Evolutionary conservation across 2,113 vertebrate genomes (phyloP), one percentile per base, ranked within the genome.

Genomic region (Menura novaehollandiae): DNA sequence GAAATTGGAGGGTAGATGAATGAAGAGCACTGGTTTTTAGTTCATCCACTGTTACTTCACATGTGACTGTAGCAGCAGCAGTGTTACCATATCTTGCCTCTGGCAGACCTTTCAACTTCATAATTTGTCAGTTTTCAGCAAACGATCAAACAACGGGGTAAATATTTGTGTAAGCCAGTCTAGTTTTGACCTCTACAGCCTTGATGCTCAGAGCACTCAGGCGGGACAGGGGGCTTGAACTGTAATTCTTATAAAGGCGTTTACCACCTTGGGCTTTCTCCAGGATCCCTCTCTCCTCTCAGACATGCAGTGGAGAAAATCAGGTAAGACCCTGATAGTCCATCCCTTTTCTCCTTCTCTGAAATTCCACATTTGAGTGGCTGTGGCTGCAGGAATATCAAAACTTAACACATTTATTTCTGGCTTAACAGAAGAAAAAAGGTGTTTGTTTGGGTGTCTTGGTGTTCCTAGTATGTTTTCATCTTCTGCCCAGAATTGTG

Each of bases 401-500:
- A 93, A 96, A 60, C 5, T 22, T 51, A 83, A 60, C 62, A n/a
- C 41, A 62, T 81, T 88, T 92, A 82, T 89, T 81, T 84, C 33
- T 91, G 78, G 32, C 56, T 95, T 91, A 85, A 76, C 26, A 51
- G 68, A 43, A 56, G 44, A 12, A 74, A 78, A 77, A 93, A 85
- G 37, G 47, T 81, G 33, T 86, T 94, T 93, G 59, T 94, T 94
- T 90, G 82, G 47, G 32, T 84, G 88, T 69, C 73, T 84, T 58
- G 28, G 15, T 72, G 26, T 60, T 97, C 68, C 33, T 59, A 17
- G 43, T 43, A 44, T 81, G 44, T 91, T 95, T 95, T 94, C 91
- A 91, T 95, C 63, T 55, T 91, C 49, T 84, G 39, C 32, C 73
- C n/a, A 14, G 47, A 58, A 76, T 59, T 96, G 56, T 95, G 86